Conservation (phyloP, 2,888 invertebrate species). For the Reticulitermes lucifugus region DNA sequence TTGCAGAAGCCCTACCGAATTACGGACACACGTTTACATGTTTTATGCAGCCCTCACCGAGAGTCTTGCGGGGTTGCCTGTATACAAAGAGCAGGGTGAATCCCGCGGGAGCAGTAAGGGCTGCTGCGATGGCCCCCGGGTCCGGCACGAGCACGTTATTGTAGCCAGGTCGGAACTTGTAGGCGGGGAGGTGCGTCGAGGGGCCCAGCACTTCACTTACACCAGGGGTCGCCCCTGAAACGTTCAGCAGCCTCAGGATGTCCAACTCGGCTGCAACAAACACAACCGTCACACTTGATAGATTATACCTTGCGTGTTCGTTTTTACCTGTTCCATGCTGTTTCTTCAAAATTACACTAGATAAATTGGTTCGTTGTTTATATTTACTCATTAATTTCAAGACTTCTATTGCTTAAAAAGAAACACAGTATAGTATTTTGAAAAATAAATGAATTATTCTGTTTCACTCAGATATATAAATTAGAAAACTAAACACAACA, state of each 20-base stretch:
- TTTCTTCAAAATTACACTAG: too few species aligned
- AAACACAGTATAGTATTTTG: too few species aligned
- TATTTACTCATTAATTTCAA: neutral
- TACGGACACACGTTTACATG: neutral
- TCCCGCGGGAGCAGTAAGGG: conserved; percentile 60
- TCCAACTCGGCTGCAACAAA: conserved; percentile 56
- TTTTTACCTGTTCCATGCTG: too few species aligned
- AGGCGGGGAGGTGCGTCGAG: conserved; percentile 62
- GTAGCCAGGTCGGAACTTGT: conserved; percentile 64
- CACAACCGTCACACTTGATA: neutral
- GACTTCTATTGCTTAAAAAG: neutral
- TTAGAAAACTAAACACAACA: too few species aligned
- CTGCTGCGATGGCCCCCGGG: conserved; percentile 60
- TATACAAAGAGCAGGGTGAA: conserved; percentile 63
- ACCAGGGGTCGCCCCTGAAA: conserved; percentile 63
- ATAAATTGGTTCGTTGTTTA: neutral
- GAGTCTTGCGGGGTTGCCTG: conserved; percentile 63
- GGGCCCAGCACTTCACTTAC: conserved; percentile 64
- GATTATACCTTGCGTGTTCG: too few species aligned
- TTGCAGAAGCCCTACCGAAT: too few species aligned
- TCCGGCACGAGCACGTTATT: conserved; percentile 62
- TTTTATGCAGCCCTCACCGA: conserved; percentile 53
- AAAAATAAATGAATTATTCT: too few species aligned
- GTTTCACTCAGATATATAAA: too few species aligned
- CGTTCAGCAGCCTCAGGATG: conserved; percentile 63